A percentile compares a stretch with the other conserved stretches of the same genome.
Conservation (phyloP, 2,113 vertebrate genomes). For the Amphiprion ocellaris region DNA sequence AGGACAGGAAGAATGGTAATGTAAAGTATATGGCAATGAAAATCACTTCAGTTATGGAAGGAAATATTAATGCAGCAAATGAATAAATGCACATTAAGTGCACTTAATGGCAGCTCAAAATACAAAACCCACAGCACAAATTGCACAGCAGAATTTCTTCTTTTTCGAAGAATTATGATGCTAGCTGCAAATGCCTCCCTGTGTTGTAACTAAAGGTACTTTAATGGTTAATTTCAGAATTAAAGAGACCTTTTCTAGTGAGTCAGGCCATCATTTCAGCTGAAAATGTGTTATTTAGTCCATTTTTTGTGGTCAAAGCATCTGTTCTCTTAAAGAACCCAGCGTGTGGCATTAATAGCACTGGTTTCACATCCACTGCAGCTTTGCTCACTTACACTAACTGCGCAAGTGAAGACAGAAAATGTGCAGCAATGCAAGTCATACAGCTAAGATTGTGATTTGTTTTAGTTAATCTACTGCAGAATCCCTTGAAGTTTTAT, state of each 20-base stretch:
- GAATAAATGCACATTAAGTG: constrained; percentile 41
- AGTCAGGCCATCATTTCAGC: neutral
- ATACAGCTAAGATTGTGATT: neutral
- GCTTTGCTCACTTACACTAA: neutral
- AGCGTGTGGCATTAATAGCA: constrained; percentile 3
- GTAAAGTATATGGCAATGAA: constrained; percentile 6
- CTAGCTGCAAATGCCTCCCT: neutral
- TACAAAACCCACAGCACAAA: neutral
- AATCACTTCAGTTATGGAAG: neutral
- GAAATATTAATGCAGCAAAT: constrained; percentile 16
- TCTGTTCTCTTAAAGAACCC: neutral
- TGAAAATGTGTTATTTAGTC: neutral
- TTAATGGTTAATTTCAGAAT: neutral
- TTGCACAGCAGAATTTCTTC: neutral
- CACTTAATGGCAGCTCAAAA: constrained; percentile 23
- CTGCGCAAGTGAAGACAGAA: constrained; percentile 5
- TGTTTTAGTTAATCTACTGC: too few species aligned
- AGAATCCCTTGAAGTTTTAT: too few species aligned
- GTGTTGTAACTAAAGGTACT: neutral
- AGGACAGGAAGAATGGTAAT: neutral
- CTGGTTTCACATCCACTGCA: neutral
- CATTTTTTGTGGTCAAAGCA: neutral
- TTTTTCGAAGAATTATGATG: neutral
- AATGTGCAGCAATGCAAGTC: neutral
- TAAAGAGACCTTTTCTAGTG: neutral